Percentiles rank a stretch among this genome's conserved stretches.
These are phyloP conservation scores for Ypsolopha scabrella DNA, from an alignment of 2,888 invertebrate genomes.

Conservation along the genomic window DNA sequence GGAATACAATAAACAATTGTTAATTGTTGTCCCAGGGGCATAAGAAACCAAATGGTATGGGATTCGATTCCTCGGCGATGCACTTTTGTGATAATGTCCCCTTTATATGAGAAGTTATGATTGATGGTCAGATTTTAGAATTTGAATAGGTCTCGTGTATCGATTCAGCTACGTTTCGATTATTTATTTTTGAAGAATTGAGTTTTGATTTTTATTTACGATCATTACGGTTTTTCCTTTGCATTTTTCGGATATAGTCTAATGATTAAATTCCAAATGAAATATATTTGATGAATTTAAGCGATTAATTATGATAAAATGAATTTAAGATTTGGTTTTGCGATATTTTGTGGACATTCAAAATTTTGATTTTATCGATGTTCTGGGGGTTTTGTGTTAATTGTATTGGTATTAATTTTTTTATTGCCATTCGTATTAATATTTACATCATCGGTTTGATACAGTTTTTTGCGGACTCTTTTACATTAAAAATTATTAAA, in stretches of 20 bases:
- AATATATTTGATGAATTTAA: slow-evolving; percentile 9
- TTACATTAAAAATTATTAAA: too few relatives aligned
- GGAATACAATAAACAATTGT: slow-evolving; percentile 45
- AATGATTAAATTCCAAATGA: neutral
- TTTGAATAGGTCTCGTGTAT: slow-evolving; percentile 43
- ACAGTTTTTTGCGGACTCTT: too few relatives aligned
- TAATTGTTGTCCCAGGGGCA: slow-evolving; percentile 27
- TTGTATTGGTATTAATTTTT: too few relatives aligned
- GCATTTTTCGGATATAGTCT: slow-evolving; percentile 21
- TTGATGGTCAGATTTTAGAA: slow-evolving; percentile 52
- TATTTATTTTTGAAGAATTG: slow-evolving; percentile 45
- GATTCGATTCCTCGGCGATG: slow-evolving; percentile 25
- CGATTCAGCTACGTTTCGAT: slow-evolving; percentile 20
- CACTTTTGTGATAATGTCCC: slow-evolving; percentile 43
- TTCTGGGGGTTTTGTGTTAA: too few relatives aligned
- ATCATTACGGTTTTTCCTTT: slow-evolving; percentile 31
- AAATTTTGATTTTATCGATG: too few relatives aligned
- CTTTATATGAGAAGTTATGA: slow-evolving; percentile 44
- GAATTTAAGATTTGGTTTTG: neutral
- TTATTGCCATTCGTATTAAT: too few relatives aligned
- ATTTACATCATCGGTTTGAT: too few relatives aligned
- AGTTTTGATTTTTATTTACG: slow-evolving; percentile 28
- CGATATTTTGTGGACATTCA: too few relatives aligned
- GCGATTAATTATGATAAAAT: slow-evolving; percentile 6
- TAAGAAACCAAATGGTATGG: slow-evolving; percentile 12